phyloP scores from a whole-genome alignment of 2,113 vertebrate genomes.

The Electrona antarctica region DNA sequence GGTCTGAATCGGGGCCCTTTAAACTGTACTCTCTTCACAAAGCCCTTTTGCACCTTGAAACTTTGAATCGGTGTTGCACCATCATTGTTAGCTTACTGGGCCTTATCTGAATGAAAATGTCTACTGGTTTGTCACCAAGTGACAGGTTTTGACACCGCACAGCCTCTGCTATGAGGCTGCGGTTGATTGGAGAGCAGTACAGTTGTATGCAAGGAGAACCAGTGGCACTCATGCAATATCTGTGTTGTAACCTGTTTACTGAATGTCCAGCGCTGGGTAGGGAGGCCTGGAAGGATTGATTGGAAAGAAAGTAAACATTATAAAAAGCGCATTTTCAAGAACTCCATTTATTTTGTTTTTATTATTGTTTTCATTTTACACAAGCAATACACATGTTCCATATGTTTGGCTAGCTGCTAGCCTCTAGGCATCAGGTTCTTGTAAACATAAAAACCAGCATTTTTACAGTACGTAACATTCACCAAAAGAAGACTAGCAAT shows the following conservation, averaged over 20 bases:
- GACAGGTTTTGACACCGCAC: no score
- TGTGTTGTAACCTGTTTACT: conserved; percentile 88
- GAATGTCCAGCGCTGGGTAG: conserved; percentile 86
- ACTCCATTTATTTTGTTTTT: conserved; percentile 56
- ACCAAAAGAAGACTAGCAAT: conserved; percentile 93
- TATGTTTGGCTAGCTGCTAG: conserved; percentile 82
- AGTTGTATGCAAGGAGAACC: conserved; percentile 80
- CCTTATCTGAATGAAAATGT: conserved; percentile 5
- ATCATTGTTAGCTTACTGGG: conserved; percentile 40
- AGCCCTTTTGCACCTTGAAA: conserved; percentile 23
- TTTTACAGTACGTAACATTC: conserved; percentile 85
- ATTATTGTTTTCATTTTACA: conserved; percentile 81
- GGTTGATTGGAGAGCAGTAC: conserved; percentile 30
- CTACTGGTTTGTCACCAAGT: no score
- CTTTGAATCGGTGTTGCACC: conserved; percentile 52
- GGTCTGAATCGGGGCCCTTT: conserved; percentile 38
- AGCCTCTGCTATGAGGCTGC: no score
- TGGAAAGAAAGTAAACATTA: conserved; percentile 81
- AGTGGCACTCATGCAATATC: conserved; percentile 91
- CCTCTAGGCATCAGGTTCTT: conserved; percentile 90
- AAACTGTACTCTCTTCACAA: background rate
- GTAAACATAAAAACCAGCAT: conserved; percentile 96
- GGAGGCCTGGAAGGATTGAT: conserved; percentile 83
- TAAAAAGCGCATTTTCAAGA: conserved; percentile 55
- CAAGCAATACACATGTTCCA: conserved; percentile 83